Percentiles rank a stretch among this genome's conserved stretches.
Evolutionary conservation across 1,140 invertebrate genomes (phyloP).

Genomic region (Zaprionus tsacasi): DNA sequence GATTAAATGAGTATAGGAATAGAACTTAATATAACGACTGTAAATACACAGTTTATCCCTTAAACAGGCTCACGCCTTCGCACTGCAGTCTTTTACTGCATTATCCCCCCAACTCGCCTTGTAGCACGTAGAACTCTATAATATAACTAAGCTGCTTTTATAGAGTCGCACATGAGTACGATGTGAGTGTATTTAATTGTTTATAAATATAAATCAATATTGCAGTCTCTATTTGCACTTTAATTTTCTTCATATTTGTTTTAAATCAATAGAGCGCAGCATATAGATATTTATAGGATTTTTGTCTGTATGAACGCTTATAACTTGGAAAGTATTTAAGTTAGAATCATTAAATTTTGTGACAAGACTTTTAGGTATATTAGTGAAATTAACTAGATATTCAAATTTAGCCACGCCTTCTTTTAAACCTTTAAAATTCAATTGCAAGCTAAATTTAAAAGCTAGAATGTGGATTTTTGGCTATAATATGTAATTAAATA

Average conservation of each 20-base stretch:
- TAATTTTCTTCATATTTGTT: not conserved
- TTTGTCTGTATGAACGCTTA: no score
- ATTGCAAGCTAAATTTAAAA: no score
- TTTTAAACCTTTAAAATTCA: no score
- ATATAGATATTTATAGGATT: not conserved
- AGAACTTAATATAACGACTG: not conserved
- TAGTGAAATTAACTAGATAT: no score
- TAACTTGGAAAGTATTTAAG: no score
- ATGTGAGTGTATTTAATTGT: not conserved
- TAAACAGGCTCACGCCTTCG: not conserved
- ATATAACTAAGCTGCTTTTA: not conserved
- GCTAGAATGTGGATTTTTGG: no score
- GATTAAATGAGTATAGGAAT: conserved; percentile 55
- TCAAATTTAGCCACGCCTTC: no score
- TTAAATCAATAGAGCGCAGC: conserved; percentile 60
- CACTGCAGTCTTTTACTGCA: not conserved
- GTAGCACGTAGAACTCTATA: not conserved
- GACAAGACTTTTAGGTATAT: no score
- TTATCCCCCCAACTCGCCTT: not conserved
- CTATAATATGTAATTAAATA: no score
- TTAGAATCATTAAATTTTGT: no score
- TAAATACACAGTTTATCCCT: conserved; percentile 6
- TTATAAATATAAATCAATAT: conserved; percentile 4
- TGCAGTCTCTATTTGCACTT: not conserved
- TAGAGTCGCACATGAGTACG: not conserved